phyloP scores from a whole-genome alignment of 2,113 vertebrate species.

The Chiloscyllium plagiosum region DNA sequence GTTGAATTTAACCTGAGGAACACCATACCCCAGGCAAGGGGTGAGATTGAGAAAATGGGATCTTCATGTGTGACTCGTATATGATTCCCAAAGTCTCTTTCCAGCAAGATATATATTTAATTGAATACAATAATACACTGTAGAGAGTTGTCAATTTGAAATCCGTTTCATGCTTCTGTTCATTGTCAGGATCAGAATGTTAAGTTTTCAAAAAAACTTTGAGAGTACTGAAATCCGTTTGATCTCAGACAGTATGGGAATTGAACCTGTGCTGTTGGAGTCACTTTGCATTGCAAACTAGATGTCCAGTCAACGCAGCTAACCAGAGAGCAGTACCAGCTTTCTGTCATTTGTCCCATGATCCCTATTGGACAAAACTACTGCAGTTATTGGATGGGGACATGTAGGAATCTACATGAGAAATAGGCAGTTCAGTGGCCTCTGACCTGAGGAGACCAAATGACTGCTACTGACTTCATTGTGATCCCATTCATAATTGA shows the following conservation, averaged over 20 bases:
- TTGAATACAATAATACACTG: slow-evolving; percentile 19
- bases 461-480: neutral
- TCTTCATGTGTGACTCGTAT: too few relatives aligned
- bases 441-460: neutral
- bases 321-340: neutral
- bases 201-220: slow-evolving; percentile 6
- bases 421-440: neutral
- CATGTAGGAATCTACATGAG: neutral
- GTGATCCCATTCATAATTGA: neutral
- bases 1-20: too few relatives aligned
- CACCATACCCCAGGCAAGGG: too few relatives aligned
- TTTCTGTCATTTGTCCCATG: neutral
- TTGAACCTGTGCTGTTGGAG: too few relatives aligned
- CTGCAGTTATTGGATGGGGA: neutral
- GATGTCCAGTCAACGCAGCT: too few relatives aligned
- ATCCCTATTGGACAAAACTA: neutral
- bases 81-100: neutral
- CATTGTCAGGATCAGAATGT: neutral
- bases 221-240: slow-evolving; percentile 3
- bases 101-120: slow-evolving; percentile 31
- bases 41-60: too few relatives aligned
- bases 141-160: slow-evolving; percentile 2
- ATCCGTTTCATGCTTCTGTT: neutral
- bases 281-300: too few relatives aligned
- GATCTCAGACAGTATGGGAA: too few relatives aligned